phyloP scores from a whole-genome alignment of 1,140 invertebrate genomes.

The Aporrectodea caliginosa region DNA sequence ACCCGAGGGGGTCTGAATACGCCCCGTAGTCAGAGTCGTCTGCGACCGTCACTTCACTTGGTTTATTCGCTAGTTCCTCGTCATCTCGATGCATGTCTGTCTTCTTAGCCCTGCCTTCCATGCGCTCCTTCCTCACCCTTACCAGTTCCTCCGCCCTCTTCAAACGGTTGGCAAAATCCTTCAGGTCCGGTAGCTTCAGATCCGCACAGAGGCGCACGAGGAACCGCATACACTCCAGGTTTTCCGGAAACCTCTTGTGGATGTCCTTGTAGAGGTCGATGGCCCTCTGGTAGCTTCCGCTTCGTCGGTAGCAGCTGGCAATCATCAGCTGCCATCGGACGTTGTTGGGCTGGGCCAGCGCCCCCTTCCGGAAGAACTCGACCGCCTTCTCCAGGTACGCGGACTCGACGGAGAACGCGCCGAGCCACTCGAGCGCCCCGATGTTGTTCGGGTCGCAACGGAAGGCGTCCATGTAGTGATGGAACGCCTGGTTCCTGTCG shows the following conservation, averaged over 20 bases:
- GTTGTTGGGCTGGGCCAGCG: constrained; percentile 79
- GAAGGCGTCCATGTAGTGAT: constrained; percentile 86
- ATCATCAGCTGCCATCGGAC: constrained; percentile 80
- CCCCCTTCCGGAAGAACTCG: constrained; percentile 79
- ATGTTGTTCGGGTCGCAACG: constrained; percentile 85
- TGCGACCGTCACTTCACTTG: neutral
- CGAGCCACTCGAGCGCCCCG: constrained; percentile 81
- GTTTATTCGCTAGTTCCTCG: neutral
- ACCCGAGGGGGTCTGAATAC: neutral
- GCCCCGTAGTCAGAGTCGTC: neutral
- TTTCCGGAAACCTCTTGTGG: constrained; percentile 75
- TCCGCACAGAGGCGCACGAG: neutral
- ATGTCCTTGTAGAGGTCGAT: constrained; percentile 75
- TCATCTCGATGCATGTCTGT: neutral
- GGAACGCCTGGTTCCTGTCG: constrained; percentile 87
- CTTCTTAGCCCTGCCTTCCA: neutral
- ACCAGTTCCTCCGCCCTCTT: neutral
- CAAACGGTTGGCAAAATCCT: neutral
- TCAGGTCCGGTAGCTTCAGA: neutral
- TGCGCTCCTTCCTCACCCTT: too few species aligned
- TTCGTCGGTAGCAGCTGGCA: constrained; percentile 75
- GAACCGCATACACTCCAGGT: constrained; percentile 68
- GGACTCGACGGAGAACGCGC: constrained; percentile 82
- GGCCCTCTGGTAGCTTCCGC: constrained; percentile 79
- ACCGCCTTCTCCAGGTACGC: constrained; percentile 86